Evolutionary conservation across 2,888 invertebrate genomes (phyloP).

Genomic region (Furcula furcula): DNA sequence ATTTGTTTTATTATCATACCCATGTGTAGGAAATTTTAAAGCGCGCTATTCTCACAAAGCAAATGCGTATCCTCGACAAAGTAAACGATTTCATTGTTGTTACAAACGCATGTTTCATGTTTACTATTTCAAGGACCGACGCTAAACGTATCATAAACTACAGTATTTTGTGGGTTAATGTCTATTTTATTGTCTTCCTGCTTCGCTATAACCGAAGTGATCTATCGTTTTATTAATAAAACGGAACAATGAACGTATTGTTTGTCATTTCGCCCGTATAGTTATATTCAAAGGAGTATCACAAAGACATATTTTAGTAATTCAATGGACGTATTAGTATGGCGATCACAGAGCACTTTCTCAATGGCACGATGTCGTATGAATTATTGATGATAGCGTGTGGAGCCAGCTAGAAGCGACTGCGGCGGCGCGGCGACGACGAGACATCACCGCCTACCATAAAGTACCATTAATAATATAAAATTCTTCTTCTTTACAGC

Average conservation of each 20-base stretch:
- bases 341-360: constrained; percentile 77
- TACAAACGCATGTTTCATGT: constrained; percentile 10
- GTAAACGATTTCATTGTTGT: constrained; percentile 13
- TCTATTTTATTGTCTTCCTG: constrained; percentile 6
- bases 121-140: constrained; percentile 13
- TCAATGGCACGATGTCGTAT: constrained; percentile 75
- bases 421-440: constrained; percentile 40
- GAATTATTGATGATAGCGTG: constrained; percentile 74
- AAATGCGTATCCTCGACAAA: constrained; percentile 9
- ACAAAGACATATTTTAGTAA: constrained; percentile 58
- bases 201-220: constrained; percentile 1
- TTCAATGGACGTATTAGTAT: constrained; percentile 72
- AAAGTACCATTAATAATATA: constrained; percentile 68
- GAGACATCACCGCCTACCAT: constrained; percentile 51
- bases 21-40: background rate
- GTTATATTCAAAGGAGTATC: constrained; percentile 28
- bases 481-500: constrained; percentile 50
- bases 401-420: too few relatives aligned
- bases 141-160: constrained; percentile 12
- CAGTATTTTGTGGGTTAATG: constrained; percentile 7
- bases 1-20: constrained; percentile 5
- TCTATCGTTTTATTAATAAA: constrained; percentile 14
- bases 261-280: constrained; percentile 24
- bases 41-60: background rate
- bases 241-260: constrained; percentile 19